These are phyloP conservation scores for Ligdia adustata DNA, from an alignment of 2,888 invertebrate genomes.

Conservation along the genomic window DNA sequence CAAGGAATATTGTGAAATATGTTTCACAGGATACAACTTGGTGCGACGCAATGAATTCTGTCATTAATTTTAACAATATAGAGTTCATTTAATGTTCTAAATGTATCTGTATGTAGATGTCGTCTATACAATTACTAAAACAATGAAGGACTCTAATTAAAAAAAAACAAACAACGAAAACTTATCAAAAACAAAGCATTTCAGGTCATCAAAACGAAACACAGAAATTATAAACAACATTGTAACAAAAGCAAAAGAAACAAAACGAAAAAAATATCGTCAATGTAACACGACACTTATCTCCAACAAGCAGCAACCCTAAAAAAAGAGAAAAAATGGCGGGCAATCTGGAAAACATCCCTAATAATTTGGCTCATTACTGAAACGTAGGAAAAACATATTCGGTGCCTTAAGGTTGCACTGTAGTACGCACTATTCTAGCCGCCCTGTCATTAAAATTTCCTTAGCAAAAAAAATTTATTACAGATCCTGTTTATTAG, in stretches of 20 bases:
- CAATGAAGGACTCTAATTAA: too few relatives aligned
- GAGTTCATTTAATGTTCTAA: too few relatives aligned
- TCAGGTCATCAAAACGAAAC: slow-evolving; percentile 20
- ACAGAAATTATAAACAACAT: slow-evolving; percentile 19
- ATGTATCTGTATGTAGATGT: too few relatives aligned
- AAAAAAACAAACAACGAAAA: too few relatives aligned
- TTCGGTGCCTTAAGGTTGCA: slow-evolving; percentile 57
- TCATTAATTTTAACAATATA: too few relatives aligned
- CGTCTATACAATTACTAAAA: too few relatives aligned
- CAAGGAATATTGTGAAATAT: too few relatives aligned
- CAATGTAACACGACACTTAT: slow-evolving; percentile 59
- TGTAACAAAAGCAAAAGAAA: slow-evolving; percentile 23
- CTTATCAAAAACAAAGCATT: slow-evolving; percentile 12
- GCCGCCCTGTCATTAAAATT: too few relatives aligned
- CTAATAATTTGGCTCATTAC: slow-evolving; percentile 82
- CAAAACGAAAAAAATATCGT: slow-evolving; percentile 40
- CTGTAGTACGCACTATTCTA: background rate
- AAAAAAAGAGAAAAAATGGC: slow-evolving; percentile 47
- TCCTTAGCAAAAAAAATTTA: too few relatives aligned
- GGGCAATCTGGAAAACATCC: slow-evolving; percentile 68
- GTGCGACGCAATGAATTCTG: too few relatives aligned
- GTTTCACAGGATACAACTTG: too few relatives aligned
- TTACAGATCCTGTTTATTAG: too few relatives aligned
- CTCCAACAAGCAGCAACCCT: slow-evolving; percentile 53
- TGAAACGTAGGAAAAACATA: slow-evolving; percentile 79